Base-by-base conservation (phyloP, 2,797 vertebrate species). In the Anomalospiza imberbis region DNA sequence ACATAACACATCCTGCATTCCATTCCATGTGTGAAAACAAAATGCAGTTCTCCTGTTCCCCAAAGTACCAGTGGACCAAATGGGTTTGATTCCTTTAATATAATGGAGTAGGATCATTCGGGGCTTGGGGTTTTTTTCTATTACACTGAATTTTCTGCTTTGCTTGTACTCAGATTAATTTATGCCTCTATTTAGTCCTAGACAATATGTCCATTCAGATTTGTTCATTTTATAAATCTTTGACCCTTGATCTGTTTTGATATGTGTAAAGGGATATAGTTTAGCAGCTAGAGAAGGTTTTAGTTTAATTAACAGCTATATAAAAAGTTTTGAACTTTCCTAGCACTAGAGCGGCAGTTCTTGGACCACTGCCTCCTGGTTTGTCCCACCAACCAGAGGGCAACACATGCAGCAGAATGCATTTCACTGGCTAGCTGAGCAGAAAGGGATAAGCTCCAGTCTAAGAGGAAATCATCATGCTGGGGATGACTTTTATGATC, bases 1-100 rank as follows among this genome's bases (percentile, higher is more conserved):
- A 70, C 19, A 54, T 28, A 90, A 40, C 1, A 5, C 72, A 78
- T 80, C 94, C 73, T 87, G 38, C 44, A 60, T 93, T 86, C 92
- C 58, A 75, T 71, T 95, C 76, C 79, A 95, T 44, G 92, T 96
- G 95, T 91, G 91, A 97, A 97, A 96, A 91, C 17, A 75, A 84
- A 94, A 81, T 91, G 83, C 71, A 68, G 51, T 68, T 91, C 70
- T 85, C 44, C 45, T 42, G 34, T 60, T 96, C 91, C 95, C 91
- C 62, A 65, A 89, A 95, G 94, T 61, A 86, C 44, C 73, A 77
- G 45, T 57, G 50, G 36, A 31, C 29, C 72, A 89, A 74, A 66
- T 58, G 51, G 18, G 11, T 74, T 82, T 73, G 66, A 40, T 54
- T 91, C 20, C 53, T 60, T 85, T 73, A 85, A 84, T 76, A 38